Evolutionary conservation across 2,888 invertebrate genomes (phyloP), one percentile per base, ranked within the genome.

Genomic region (Acanthosepion esculentum): DNA sequence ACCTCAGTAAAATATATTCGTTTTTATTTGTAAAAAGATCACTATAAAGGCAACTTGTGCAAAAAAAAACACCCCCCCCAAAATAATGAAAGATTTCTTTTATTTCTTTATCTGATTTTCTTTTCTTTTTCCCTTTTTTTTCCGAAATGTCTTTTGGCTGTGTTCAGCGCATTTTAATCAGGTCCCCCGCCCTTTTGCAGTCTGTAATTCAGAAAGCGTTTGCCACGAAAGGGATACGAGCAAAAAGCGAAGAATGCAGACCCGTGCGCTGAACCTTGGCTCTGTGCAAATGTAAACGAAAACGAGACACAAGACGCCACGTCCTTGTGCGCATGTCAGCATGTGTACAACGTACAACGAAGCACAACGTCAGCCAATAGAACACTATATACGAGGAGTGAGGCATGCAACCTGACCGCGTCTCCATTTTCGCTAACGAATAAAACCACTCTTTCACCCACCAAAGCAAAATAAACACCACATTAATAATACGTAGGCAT

Each of bases 251-350:
- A 78, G 78, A 78, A 78, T 78, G 78, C 78, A 78, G 78, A 78
- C 78, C 78, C 78, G 78, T 78, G 78, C 78, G n/a, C n/a, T 78
- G n/a, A n/a, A 78, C 78, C 78, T 33, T 78, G n/a, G 33, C 78
- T 18, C n/a, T 18, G n/a, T 78, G n/a, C n/a, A 78, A 78, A 78
- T 33, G 78, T 78, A 78, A 78, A 33, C 78, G n/a, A 78, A 78
- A n/a, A 33, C 78, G 78, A 78, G 78, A 78, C 78, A 78, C 78
- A 78, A 78, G 78, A 78, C 78, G 78, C 78, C 78, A 78, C 78
- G 78, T 78, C 78, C 78, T n/a, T 78, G 12, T 78, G 78, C 78
- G 78, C 78, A 78, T 78, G 78, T 78, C 78, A 78, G 78, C 78
- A 78, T 78, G 78, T 78, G 78, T 78, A 78, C 15, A 78, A 15